phyloP scores from a whole-genome alignment of 2,113 vertebrate genomes.

The Blennius ocellaris region DNA sequence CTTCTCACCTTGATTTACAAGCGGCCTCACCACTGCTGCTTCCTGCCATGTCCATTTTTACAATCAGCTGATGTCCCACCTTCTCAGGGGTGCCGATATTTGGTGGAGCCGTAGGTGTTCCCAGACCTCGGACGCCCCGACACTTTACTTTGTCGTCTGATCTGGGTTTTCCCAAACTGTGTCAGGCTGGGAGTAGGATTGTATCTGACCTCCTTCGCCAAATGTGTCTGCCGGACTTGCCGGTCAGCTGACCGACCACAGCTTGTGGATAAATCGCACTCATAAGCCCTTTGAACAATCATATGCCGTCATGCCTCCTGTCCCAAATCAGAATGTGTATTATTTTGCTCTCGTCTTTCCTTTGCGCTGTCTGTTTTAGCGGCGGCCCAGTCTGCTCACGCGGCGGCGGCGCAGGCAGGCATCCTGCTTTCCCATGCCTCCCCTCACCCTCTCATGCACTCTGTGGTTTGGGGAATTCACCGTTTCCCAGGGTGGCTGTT shows the following conservation, averaged over 20 bases:
- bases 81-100: constrained; percentile 37
- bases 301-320: constrained; percentile 50
- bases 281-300: constrained; percentile 67
- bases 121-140: constrained; percentile 58
- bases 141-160: constrained; percentile 59
- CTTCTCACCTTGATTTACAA: constrained; percentile 58
- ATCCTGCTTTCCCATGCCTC: constrained; percentile 80
- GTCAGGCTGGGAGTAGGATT: constrained; percentile 59
- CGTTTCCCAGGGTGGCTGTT: constrained; percentile 83
- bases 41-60: constrained; percentile 60
- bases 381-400: constrained; percentile 45
- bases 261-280: constrained; percentile 60
- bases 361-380: constrained; percentile 67
- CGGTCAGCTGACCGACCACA: constrained; percentile 68
- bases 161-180: constrained; percentile 78
- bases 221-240: constrained; percentile 41
- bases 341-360: constrained; percentile 62
- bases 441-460: constrained; percentile 83
- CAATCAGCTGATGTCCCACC: constrained; percentile 37
- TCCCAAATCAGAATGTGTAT: constrained; percentile 70
- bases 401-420: constrained; percentile 66
- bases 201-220: constrained; percentile 59
- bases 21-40: background rate
- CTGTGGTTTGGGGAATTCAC: constrained; percentile 86
- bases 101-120: constrained; percentile 53